Base-by-base conservation (phyloP, 1,140 invertebrate species). In the Metaphire vulgaris region DNA sequence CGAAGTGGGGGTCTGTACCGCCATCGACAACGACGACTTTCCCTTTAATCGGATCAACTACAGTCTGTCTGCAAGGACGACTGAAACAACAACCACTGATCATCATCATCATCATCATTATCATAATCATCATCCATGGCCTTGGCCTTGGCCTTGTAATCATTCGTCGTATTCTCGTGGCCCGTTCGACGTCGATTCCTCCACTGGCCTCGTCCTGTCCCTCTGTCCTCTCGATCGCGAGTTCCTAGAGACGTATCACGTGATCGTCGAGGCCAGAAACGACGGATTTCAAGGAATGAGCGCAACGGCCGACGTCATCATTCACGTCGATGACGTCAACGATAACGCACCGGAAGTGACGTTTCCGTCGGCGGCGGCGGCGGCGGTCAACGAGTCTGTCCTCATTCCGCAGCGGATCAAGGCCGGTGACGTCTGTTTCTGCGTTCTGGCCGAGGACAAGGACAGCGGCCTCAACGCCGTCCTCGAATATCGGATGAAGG, bases 321-420 rank as follows among this genome's bases (percentile, higher is more conserved):
- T 77, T 6, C 56, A 33, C 32, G 76, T 77, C 2, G 33, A 32
- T n/a, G 76, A 77, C 41, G 72, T 74, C 29, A 77, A 77, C 32
- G 76, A 77, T 72, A 77, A 77, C 66, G 28, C 56, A 21, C 76
- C 76, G 26, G 26, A 21, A 26, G 31, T 73, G 26, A 73, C 28
- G 28, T 34, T 73, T 16, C 72, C 32, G 72, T 34, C 72, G n/a
- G 6, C 28, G 12, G 72, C 32, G 28, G n/a, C n/a, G n/a, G n/a
- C n/a, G n/a, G n/a, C n/a, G n/a, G n/a, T n/a, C n/a, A 73, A 73
- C 12, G 72, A 73, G 15, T 28, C 32, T 26, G 30, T 41, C 1
- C 31, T n/a, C n/a, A 34, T 73, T 2, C n/a, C 72, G 6, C 29
- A n/a, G 0, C 26, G 32, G 1, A 1, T 41, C 1, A 34, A 73